Conservation (phyloP, 2,797 vertebrate species). For the Chelmon rostratus region DNA sequence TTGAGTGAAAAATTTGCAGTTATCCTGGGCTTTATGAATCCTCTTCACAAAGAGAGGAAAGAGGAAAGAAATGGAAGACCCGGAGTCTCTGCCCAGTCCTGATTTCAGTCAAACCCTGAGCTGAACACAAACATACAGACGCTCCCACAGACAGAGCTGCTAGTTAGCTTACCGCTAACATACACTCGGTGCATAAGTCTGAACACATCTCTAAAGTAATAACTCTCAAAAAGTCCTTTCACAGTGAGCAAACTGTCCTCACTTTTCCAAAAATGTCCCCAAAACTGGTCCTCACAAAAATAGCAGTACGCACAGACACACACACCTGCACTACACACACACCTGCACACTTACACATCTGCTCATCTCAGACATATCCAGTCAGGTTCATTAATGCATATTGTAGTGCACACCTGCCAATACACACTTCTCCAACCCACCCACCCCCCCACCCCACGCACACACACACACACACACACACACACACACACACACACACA, state of each 20-base stretch:
- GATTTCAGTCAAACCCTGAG: background rate
- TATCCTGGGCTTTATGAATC: conserved; percentile 1
- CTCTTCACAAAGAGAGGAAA: background rate
- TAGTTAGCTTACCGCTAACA: background rate
- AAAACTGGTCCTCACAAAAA: conserved; percentile 23
- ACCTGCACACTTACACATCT: background rate
- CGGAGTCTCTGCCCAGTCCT: background rate
- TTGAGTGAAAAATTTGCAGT: background rate
- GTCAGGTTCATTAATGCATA: background rate
- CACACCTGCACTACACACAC: background rate
- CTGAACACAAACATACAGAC: background rate
- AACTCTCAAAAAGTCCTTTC: conserved; percentile 11
- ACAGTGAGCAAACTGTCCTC: conserved; percentile 4
- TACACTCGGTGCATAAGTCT: background rate
- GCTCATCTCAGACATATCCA: background rate
- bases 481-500: background rate
- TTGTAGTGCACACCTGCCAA: background rate
- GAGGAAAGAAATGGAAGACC: background rate
- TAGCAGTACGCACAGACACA: background rate
- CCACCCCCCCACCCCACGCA: background rate
- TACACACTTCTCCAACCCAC: background rate
- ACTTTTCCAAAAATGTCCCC: background rate
- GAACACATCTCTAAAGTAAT: conserved; percentile 3
- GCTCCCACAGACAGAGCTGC: background rate
- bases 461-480: conserved; percentile 8